Conservation (phyloP, 2,113 vertebrate species). For the Vulpes lagopus region DNA sequence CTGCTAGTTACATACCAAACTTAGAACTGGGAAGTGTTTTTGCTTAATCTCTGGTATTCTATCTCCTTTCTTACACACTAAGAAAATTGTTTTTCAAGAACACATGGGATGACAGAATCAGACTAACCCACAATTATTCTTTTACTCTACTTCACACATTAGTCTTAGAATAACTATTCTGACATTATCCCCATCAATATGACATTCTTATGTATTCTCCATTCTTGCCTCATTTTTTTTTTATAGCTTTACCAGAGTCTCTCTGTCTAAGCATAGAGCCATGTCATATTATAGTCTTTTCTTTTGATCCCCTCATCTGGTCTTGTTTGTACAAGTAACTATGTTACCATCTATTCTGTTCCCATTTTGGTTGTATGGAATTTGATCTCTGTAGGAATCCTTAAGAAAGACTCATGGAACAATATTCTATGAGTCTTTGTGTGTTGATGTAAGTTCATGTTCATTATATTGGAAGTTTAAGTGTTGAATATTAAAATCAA, state of each 20-base stretch:
- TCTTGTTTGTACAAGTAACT: not conserved
- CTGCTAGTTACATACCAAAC: not conserved
- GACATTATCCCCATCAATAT: not conserved
- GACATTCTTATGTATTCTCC: not conserved
- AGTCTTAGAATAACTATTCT: not conserved
- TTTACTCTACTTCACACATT: not conserved
- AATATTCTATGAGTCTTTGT: not conserved
- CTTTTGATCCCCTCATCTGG: not conserved
- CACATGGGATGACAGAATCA: not conserved
- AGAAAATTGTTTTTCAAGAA: constrained; percentile 9
- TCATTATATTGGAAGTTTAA: not conserved
- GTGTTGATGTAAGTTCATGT: not conserved
- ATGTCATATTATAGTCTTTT: not conserved
- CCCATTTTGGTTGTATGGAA: not conserved
- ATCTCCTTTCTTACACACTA: not conserved
- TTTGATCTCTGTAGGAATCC: not conserved
- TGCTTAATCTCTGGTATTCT: not conserved
- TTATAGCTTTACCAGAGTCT: not conserved
- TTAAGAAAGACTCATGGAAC: not conserved
- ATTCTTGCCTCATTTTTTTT: not conserved
- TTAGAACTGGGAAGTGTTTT: not conserved
- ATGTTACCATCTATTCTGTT: not conserved
- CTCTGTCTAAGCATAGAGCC: not conserved
- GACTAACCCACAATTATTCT: not conserved
- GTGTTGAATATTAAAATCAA: not conserved